Percentiles rank a stretch among this genome's conserved stretches.
Conservation (phyloP, 2,113 vertebrate genomes). For the Sterrhoptilus dennistouni region DNA sequence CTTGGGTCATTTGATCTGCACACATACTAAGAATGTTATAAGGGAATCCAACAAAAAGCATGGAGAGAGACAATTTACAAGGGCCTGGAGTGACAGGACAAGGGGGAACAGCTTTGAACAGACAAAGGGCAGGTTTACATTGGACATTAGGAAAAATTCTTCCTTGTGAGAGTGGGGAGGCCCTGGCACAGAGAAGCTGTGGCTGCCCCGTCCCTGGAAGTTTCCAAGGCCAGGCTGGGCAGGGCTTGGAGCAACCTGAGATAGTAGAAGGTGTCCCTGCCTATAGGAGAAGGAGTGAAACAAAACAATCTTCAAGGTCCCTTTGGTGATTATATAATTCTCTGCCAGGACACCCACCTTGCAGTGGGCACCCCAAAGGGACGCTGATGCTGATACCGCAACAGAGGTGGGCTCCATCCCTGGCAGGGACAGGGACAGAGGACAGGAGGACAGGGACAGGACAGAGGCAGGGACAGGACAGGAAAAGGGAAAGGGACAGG, state of each 20-base stretch:
- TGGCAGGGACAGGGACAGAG: background rate
- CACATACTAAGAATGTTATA: no score
- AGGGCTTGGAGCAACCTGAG: background rate
- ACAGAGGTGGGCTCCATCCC: background rate
- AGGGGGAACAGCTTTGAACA: background rate
- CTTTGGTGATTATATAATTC: accelerated
- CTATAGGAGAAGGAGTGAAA: background rate
- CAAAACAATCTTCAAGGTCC: no score
- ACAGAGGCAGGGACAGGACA: no score
- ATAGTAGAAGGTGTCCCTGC: background rate
- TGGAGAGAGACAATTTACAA: background rate
- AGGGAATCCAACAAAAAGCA: background rate
- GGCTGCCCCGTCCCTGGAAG: background rate
- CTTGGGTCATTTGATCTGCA: no score
- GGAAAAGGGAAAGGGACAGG: background rate
- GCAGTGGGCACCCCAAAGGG: accelerated
- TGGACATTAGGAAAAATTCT: background rate
- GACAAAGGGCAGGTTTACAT: background rate
- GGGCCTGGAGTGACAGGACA: background rate
- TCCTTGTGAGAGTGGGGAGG: background rate
- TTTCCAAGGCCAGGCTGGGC: background rate
- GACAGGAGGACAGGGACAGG: background rate
- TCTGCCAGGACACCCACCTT: accelerated
- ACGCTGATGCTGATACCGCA: accelerated
- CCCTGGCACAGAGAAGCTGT: background rate